Conservation (phyloP, 92 coral and sea anemone genomes). For the Blastomussa wellsi region DNA sequence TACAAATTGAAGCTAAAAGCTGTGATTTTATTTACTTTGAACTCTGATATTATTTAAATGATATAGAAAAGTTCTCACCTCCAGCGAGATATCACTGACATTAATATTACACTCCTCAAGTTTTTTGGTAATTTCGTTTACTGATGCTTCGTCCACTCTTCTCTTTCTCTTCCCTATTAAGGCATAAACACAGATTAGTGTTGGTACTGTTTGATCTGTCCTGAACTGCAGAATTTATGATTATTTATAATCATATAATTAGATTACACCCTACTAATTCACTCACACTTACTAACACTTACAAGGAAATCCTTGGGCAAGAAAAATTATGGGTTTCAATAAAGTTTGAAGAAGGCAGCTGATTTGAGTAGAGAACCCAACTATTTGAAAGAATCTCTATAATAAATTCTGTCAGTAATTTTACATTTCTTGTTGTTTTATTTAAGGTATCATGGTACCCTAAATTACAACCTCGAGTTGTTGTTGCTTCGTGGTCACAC, state of each 20-base stretch:
- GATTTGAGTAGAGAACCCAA: no score
- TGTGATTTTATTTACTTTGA: no score
- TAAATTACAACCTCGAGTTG: no score
- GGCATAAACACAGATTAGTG: background rate
- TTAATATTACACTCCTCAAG: slow-evolving; percentile 34
- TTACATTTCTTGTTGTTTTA: no score
- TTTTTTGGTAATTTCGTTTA: slow-evolving; percentile 35
- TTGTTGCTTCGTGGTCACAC: no score
- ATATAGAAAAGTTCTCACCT: slow-evolving; percentile 32
- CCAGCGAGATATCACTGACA: slow-evolving; percentile 64
- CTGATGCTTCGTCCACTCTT: slow-evolving; percentile 4
- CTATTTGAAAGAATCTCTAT: no score
- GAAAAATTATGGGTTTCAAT: no score
- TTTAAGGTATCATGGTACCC: no score
- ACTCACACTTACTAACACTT: background rate
- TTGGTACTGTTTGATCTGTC: background rate
- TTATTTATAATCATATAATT: background rate
- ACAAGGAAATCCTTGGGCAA: background rate
- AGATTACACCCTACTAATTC: background rate
- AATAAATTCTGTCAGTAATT: no score
- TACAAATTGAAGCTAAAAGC: no score
- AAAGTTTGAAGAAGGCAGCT: no score
- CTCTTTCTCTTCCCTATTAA: slow-evolving; percentile 39
- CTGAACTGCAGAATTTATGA: background rate
- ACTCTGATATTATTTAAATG: no score